Percentiles rank a stretch among this genome's conserved stretches.
These are phyloP conservation scores for Andricus curvator DNA, from an alignment of 2,888 invertebrate species.

Conservation along the genomic window DNA sequence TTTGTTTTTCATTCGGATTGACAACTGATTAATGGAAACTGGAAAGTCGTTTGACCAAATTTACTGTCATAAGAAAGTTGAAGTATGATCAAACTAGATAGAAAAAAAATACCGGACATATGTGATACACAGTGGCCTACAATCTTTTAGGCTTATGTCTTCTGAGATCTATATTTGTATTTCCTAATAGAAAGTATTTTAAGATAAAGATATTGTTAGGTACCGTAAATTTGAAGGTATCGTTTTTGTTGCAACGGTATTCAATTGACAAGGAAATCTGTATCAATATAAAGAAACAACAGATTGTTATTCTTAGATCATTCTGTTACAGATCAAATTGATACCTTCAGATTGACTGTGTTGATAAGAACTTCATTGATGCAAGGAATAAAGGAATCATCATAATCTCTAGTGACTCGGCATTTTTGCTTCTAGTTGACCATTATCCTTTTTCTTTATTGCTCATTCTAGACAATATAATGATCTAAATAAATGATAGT, in stretches of 20 bases:
- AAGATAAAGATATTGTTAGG: background rate
- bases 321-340: no score
- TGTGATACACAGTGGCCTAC: slow-evolving; percentile 1
- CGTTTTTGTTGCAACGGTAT: no score
- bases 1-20: slow-evolving; percentile 17
- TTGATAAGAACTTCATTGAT: background rate
- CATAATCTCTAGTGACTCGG: background rate
- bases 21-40: slow-evolving; percentile 24
- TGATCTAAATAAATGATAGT: background rate
- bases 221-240: background rate
- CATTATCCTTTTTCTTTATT: background rate
- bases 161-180: slow-evolving; percentile 18
- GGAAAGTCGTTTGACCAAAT: slow-evolving; percentile 36
- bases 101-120: background rate
- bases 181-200: slow-evolving; percentile 15
- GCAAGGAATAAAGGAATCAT: background rate
- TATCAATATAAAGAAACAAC: no score
- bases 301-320: no score
- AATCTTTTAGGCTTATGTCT: background rate
- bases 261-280: no score
- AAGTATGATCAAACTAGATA: background rate
- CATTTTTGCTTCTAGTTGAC: background rate
- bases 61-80: slow-evolving; percentile 16
- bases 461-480: background rate
- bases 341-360: no score